Evolutionary conservation across 2,888 invertebrate genomes (phyloP), one percentile per base, ranked within the genome.

Genomic region (Aplocera efformata): DNA sequence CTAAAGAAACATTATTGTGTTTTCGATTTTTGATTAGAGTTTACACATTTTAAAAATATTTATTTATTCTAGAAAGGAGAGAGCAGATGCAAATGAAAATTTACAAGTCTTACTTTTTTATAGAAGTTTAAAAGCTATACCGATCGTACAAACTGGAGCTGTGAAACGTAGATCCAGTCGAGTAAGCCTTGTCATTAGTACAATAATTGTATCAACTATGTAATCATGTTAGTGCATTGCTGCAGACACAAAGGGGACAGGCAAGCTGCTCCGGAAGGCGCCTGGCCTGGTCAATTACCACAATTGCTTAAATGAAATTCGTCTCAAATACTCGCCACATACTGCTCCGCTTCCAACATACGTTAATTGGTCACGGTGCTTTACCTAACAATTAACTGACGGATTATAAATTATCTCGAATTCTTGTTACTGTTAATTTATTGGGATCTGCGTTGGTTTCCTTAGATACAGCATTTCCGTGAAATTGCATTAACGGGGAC

Each of bases 241-340:
- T 60, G 61, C 63, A 63, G 58, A 56, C 62, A 60, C 58, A 58
- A 50, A 60, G 66, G 64, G 75, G 73, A 73, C 73, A 68, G 71
- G 63, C 50, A 61, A 61, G 38, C 36, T 26, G 66, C 66, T 80
- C 80, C 83, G 86, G 86, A 85, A 85, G 79, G 70, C 74, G 72
- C 63, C 56, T 61, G 63, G 71, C 69, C 71, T 65, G 70, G 64
- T 73, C 84, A 88, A 86, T 88, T 88, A 85, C 80, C 61, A 73
- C 84, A 86, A 86, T 85, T 85, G 86, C 78, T 80, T 72, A 77
- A 86, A 85, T 84, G 79, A 80, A 82, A 82, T 84, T 81, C 79
- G 81, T 79, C 79, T 81, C 72, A 66, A 67, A 68, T 71, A 69
- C 68, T 50, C 63, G 67, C 71, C 56, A 69, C 67, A 63, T 64